Base-by-base conservation (phyloP, 2,113 vertebrate genomes). In the Callospermophilus lateralis region DNA sequence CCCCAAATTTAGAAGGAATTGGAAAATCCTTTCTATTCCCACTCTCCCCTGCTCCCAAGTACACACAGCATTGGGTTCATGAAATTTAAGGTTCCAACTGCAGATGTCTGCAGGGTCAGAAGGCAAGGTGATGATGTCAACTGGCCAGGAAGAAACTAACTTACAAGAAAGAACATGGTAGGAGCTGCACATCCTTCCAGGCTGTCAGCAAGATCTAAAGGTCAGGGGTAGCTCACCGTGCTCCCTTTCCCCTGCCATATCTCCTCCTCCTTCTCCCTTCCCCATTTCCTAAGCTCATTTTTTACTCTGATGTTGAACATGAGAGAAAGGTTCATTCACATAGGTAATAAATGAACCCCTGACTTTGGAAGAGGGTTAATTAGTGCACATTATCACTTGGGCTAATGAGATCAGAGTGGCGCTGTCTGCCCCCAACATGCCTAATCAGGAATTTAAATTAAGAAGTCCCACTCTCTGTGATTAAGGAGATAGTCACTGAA, bases 401-500 rank as follows among this genome's bases (percentile, higher is more conserved):
- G 2, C 87, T 97, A 98, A 97, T 95, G 85, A 97, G 95, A 98
- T 78, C 74, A 85, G 61, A 89, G 84, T 93, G 83, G 53, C 1
- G 77, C 80, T 96, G 91, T 83, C 95, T 19, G 28, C 4, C 22
- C 76, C 84, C 67, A 96, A 85, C 61, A 96, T 22, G 83, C 51
- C 84, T 87, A 97, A n/a, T 86, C 72, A 76, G 65, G 19, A 84
- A 53, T 97, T 97, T 94, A 92, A 97, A 95, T 95, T 30, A 97
- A 97, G 85, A 20, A 97, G 73, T n/a, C 86, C 85, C 95, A 67
- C 48, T 94, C 89, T 94, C 85, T 77, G 32, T 84, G 78, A 94
- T 96, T 79, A 98, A 97, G 70, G 73, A 53, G 70, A 93, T 24
- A 96, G 12, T 81, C 96, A 86, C n/a, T 67, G 84, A 98, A 97